Base-by-base conservation (phyloP, 1,140 invertebrate species). In the Orchesella cincta region DNA sequence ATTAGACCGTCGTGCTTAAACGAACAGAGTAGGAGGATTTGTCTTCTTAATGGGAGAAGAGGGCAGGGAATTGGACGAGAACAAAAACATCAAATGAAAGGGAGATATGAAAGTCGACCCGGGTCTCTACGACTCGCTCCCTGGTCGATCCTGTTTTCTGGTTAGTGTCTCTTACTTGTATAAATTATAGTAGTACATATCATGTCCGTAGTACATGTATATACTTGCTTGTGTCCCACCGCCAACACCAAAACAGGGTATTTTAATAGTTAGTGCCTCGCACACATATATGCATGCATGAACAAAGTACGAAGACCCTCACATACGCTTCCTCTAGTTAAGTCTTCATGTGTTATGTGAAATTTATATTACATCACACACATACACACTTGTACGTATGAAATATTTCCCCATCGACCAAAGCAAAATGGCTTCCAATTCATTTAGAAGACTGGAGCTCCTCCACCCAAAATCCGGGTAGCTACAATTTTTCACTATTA, bases 391-490 rank as follows among this genome's bases (percentile, higher is more conserved):
- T 46, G 20, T 46, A 20, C 39, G 8, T 20, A 46, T 20, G 8
- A 46, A 46, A 20, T 46, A 12, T 46, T 46, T 46, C 20, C n/a
- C n/a, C n/a, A n/a, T n/a, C n/a, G 34, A 71, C 62, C 39, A 23
- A 70, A 76, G 78, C 79, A 80, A 80, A 80, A 80, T 80, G 79
- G 79, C 79, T 76, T 33, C 79, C 76, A 76, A 80, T 78, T 80
- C 76, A 80, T 80, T 80, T 78, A 73, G 74, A 74, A 34, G 74
- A 76, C 75, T 73, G 74, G 52, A 46, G 52, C 77, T 78, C 72
- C 76, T 39, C 51, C 74, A 20, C 64, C 14, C 26, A 73, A 14
- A 31, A 67, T 67, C 62, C 62, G 23, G 31, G 29, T 67, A 57
- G 54, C 39, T 5, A 57, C 23, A 57, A 23, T 23, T 18, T 57